Evolutionary conservation across 2,888 invertebrate genomes (phyloP), one percentile per base, ranked within the genome.

Genomic region (Aphelenchoides bicaudatus): DNA sequence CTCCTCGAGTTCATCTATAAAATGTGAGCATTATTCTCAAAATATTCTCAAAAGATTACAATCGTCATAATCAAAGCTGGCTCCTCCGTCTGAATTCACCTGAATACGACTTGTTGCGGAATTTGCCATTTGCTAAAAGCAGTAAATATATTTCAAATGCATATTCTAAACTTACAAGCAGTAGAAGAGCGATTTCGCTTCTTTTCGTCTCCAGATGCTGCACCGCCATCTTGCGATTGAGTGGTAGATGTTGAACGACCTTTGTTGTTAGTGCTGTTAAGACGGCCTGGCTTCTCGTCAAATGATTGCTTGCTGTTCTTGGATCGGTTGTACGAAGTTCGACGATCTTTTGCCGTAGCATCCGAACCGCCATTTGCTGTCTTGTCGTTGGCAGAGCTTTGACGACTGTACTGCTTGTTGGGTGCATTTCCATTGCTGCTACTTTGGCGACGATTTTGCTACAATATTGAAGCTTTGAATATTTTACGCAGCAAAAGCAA

Each of bases 1-100:
- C 60, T 78, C 79, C 16, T 78, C 78, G 39, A 78, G 62, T 25
- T 78, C 78, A 27, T 67, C 69, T 64, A 29, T 50, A 65, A 54
- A 6, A 19, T 27, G 13, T 28, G 29, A n/a, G 23, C 10, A 28
- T 21, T 21, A 27, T 30, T 39, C 39, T 21, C 8, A 38, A 8
- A 29, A 38, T 29, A 46, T 28, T 34, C n/a, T 25, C 27, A 23
- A 47, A 19, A 8, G 43, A 64, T 59, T 56, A 72, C 73, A 73
- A 34, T 71, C 74, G 39, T 73, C 73, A 43, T 66, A 71, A 21
- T 74, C 73, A 50, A 67, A 68, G 25, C 68, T 68, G n/a, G n/a
- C n/a, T 47, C 75, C 76, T 30, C 76, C 76, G 37, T 73, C 73
- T 57, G 52, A 51, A 29, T 51, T 51, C 23, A 51, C 52, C 34